Evolutionary conservation across 2,888 invertebrate genomes (phyloP).

Genomic region (Eremobia ochroleuca): DNA sequence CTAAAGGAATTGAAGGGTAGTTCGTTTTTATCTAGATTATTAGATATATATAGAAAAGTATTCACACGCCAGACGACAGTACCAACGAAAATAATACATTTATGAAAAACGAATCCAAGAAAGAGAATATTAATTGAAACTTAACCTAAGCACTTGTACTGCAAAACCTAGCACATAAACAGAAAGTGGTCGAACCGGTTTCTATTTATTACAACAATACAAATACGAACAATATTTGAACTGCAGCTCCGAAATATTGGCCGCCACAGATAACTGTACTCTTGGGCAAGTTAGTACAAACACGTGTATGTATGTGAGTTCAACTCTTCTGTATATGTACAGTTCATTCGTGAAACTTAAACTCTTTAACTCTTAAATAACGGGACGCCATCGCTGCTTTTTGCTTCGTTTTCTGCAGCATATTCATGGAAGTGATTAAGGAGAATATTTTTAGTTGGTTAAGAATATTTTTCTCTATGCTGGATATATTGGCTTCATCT

Average conservation of each 20-base stretch:
- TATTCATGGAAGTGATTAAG: slow-evolving; percentile 55
- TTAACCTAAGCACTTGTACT: slow-evolving; percentile 48
- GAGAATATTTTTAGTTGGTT: slow-evolving; percentile 32
- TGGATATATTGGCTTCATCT: background rate
- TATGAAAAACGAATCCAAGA: slow-evolving; percentile 7
- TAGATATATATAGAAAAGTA: slow-evolving; percentile 20
- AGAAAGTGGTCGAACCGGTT: slow-evolving; percentile 58
- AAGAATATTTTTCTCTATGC: slow-evolving; percentile 21
- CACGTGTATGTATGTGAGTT: slow-evolving; percentile 48
- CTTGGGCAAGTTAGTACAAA: slow-evolving; percentile 51
- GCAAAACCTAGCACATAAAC: slow-evolving; percentile 33
- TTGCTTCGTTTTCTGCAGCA: slow-evolving; percentile 45
- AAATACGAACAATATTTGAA: slow-evolving; percentile 55
- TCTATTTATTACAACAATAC: slow-evolving; percentile 47
- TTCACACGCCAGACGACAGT: background rate
- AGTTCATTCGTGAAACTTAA: slow-evolving; percentile 61
- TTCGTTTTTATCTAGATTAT: slow-evolving; percentile 22
- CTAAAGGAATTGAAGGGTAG: slow-evolving; percentile 23
- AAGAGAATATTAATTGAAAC: slow-evolving; percentile 3
- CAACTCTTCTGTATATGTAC: slow-evolving; percentile 36
- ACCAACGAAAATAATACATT: background rate
- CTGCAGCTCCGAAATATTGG: slow-evolving; percentile 54
- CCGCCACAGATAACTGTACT: slow-evolving; percentile 59
- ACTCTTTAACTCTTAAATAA: slow-evolving; percentile 59
- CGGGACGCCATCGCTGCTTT: slow-evolving; percentile 52